phyloP scores from a whole-genome alignment of 2,888 invertebrate species.

The Cheiracanthium punctorium region DNA sequence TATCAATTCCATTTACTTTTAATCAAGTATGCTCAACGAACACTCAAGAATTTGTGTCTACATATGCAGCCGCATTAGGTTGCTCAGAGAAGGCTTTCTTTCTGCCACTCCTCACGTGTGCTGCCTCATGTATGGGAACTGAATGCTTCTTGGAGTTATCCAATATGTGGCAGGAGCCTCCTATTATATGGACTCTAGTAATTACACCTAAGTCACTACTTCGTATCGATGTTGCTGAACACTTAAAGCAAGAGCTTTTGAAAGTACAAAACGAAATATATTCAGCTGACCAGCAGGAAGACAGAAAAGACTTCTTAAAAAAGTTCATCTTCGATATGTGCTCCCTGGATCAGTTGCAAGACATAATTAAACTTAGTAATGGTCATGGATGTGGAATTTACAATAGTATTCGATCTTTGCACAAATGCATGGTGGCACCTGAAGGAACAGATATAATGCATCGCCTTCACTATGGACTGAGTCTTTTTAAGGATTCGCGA shows the following conservation, averaged over 20 bases:
- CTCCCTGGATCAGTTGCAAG: conserved; percentile 38
- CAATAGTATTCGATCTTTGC: conserved; percentile 50
- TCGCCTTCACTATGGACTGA: conserved; percentile 45
- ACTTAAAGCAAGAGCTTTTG: conserved; percentile 46
- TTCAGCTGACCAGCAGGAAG: conserved; percentile 23
- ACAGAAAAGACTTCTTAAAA: conserved; percentile 28
- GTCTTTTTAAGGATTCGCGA: conserved; percentile 45
- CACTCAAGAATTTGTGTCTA: conserved; percentile 46
- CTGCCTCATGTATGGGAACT: conserved; percentile 62
- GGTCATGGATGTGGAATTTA: conserved; percentile 66
- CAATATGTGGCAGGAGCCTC: conserved; percentile 55
- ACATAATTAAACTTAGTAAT: conserved; percentile 48
- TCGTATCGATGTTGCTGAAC: conserved; percentile 61
- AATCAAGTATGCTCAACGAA: conserved; percentile 58
- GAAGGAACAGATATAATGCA: conserved; percentile 53
- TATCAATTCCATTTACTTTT: conserved; percentile 52
- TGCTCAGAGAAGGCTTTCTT: conserved; percentile 61
- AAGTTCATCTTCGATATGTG: conserved; percentile 61
- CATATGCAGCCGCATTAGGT: conserved; percentile 49
- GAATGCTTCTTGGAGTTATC: conserved; percentile 43
- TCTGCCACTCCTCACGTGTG: conserved; percentile 65
- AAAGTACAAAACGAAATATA: conserved; percentile 43
- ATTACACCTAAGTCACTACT: conserved; percentile 46
- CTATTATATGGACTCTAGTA: conserved; percentile 65
- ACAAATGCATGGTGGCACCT: conserved; percentile 38